phyloP scores from a whole-genome alignment of 2,888 invertebrate species.

The Andrena dorsata region DNA sequence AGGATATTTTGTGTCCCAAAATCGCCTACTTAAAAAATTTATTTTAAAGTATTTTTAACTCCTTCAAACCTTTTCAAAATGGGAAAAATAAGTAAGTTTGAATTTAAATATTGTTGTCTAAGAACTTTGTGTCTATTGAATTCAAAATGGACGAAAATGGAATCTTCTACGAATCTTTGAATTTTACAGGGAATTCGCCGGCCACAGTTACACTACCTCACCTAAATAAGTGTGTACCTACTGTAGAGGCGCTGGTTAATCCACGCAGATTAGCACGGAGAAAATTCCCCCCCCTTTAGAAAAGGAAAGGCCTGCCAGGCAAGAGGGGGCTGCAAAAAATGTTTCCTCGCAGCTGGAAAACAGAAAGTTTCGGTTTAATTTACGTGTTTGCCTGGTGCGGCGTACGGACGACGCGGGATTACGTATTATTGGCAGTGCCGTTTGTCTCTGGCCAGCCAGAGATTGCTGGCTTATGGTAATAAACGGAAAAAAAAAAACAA shows the following conservation, averaged over 20 bases:
- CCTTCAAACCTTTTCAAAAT: too few species aligned
- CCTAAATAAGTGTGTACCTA: too few species aligned
- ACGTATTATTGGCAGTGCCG: constrained; percentile 24
- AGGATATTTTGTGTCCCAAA: not conserved
- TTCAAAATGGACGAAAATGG: too few species aligned
- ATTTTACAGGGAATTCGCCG: too few species aligned
- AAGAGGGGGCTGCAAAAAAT: not conserved
- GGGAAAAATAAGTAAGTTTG: too few species aligned
- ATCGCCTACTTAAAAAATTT: too few species aligned
- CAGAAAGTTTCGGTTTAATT: constrained; percentile 27
- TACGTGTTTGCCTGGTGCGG: constrained; percentile 15
- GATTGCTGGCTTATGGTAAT: constrained; percentile 54
- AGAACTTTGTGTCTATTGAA: too few species aligned
- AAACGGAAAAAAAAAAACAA: constrained; percentile 41
- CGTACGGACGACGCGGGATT: constrained; percentile 37
- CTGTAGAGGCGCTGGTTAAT: constrained; percentile 15
- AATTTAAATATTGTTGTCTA: too few species aligned
- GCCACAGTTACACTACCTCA: too few species aligned
- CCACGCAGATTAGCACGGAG: constrained; percentile 18
- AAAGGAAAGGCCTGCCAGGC: not conserved
- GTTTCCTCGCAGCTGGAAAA: not conserved
- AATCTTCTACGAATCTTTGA: too few species aligned
- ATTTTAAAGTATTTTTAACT: too few species aligned
- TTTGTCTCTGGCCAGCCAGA: constrained; percentile 1
- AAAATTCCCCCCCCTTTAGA: not conserved